These are phyloP conservation scores for Thysanoteuthis rhombus DNA, from an alignment of 2,888 invertebrate species.

Conservation along the genomic window DNA sequence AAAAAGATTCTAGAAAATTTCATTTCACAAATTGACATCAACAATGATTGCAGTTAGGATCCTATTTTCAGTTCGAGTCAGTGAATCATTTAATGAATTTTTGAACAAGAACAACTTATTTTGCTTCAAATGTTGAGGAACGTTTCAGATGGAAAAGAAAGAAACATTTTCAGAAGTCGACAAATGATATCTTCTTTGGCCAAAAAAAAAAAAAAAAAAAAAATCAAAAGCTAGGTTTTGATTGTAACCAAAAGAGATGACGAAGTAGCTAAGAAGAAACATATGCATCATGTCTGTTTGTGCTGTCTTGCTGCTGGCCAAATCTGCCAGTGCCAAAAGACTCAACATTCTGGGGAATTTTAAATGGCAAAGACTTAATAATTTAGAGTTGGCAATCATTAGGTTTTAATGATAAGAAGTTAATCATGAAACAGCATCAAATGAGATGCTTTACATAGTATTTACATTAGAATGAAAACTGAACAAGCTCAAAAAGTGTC, in stretches of 20 bases:
- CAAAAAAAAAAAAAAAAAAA: background rate
- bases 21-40: background rate
- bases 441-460: background rate
- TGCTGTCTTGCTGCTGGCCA: background rate
- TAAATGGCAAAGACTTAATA: too few relatives aligned
- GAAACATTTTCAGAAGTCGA: too few relatives aligned
- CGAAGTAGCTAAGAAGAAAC: too few relatives aligned
- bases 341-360: background rate
- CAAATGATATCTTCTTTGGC: too few relatives aligned
- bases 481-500: background rate
- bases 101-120: too few relatives aligned
- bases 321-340: background rate
- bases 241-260: background rate
- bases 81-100: background rate
- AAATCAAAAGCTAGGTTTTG: background rate
- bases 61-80: background rate
- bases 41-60: background rate
- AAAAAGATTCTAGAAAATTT: background rate
- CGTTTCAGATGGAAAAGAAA: background rate
- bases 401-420: too few relatives aligned
- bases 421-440: too few relatives aligned
- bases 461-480: background rate
- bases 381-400: too few relatives aligned
- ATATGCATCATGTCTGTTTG: background rate
- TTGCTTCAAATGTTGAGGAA: background rate